These are phyloP conservation scores for Lerema accius DNA, from an alignment of 1,140 invertebrate species.

Conservation along the genomic window DNA sequence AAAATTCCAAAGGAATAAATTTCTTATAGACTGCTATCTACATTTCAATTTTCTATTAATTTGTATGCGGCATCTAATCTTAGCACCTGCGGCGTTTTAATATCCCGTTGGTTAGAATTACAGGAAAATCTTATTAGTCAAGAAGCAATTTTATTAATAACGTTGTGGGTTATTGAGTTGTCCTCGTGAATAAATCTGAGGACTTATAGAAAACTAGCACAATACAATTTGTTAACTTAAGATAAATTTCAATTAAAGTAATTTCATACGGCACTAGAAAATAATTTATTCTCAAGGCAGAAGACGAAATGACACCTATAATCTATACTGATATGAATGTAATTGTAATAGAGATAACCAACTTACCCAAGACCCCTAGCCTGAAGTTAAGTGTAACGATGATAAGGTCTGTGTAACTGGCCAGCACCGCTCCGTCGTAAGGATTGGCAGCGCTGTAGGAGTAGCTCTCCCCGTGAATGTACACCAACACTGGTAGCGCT, in stretches of 20 bases:
- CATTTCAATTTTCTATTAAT: conserved; percentile 20
- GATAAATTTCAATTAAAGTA: too few species aligned
- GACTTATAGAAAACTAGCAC: not conserved
- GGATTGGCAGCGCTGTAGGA: conserved; percentile 97
- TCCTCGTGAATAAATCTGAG: too few species aligned
- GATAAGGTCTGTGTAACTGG: conserved; percentile 95
- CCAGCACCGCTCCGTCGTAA: conserved; percentile 96
- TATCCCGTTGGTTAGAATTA: not conserved
- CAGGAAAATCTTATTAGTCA: not conserved
- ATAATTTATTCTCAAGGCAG: too few species aligned
- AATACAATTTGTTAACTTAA: too few species aligned
- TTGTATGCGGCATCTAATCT: conserved; percentile 6
- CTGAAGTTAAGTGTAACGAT: conserved; percentile 98
- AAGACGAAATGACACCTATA: too few species aligned
- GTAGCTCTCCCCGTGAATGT: conserved; percentile 97
- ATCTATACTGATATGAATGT: too few species aligned
- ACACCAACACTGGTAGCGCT: conserved; percentile 93
- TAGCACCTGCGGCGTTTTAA: not conserved
- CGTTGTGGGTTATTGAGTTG: too few species aligned
- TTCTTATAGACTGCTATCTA: conserved; percentile 16
- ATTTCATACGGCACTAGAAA: too few species aligned
- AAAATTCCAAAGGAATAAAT: conserved; percentile 18
- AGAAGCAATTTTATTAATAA: too few species aligned
- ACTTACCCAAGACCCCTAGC: conserved; percentile 95
- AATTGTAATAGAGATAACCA: too few species aligned